Percentiles rank a stretch among this genome's conserved stretches.
Conservation (phyloP, 2,797 vertebrate genomes). For the Aulostomus chinensis region DNA sequence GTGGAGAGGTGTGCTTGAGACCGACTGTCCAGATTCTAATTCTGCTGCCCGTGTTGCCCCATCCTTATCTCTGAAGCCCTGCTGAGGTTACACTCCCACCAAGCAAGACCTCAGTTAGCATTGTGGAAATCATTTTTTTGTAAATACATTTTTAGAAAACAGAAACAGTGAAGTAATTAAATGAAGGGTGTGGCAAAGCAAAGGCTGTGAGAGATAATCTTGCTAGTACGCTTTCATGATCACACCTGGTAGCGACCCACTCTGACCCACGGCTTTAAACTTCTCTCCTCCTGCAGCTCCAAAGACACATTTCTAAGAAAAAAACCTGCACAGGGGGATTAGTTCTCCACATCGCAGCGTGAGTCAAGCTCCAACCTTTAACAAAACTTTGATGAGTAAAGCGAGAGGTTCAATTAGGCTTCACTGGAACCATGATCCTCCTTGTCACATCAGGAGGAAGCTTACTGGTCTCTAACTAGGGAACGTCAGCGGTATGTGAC, state of each 20-base stretch:
- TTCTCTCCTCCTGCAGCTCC: constrained; percentile 33
- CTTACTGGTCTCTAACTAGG: no score
- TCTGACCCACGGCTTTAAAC: constrained; percentile 27
- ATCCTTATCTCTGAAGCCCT: constrained; percentile 35
- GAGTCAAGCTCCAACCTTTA: constrained; percentile 52
- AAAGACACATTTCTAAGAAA: constrained; percentile 40
- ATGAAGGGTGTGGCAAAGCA: constrained; percentile 14
- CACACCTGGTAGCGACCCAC: constrained; percentile 28
- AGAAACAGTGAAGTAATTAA: constrained; percentile 33
- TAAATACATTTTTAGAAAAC: constrained; percentile 5
- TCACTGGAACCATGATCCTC: constrained; percentile 31
- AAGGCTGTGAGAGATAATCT: background rate
- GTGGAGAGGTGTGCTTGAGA: constrained; percentile 4
- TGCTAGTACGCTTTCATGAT: constrained; percentile 22
- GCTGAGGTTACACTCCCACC: no score
- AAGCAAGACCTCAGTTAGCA: constrained; percentile 52
- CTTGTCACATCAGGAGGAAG: constrained; percentile 19
- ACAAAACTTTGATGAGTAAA: constrained; percentile 41
- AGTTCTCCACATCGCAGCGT: constrained; percentile 50
- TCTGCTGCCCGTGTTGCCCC: constrained; percentile 10
- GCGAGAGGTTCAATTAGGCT: constrained; percentile 22
- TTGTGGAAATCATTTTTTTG: constrained; percentile 21
- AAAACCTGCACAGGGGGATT: constrained; percentile 37
- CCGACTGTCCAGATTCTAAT: constrained; percentile 3
- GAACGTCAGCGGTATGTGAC: no score